These are phyloP conservation scores for Sebastes taczanowskii DNA, from an alignment of 2,797 vertebrate genomes.

Conservation along the genomic window DNA sequence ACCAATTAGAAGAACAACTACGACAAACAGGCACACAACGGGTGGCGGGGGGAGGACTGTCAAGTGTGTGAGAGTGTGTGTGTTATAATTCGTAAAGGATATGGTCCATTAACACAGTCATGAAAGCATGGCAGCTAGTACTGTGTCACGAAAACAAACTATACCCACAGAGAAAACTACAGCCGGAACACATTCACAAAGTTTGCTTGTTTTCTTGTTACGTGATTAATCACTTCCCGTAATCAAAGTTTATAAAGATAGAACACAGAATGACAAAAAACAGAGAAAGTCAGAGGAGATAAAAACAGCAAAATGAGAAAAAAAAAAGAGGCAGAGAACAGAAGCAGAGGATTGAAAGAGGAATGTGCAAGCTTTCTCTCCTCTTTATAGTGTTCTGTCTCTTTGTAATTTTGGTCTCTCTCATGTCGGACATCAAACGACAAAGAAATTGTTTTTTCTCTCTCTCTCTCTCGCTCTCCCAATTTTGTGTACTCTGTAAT, in stretches of 20 bases:
- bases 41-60: background rate
- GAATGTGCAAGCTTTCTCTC: slow-evolving; percentile 74
- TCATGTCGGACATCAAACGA: slow-evolving; percentile 86
- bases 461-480: slow-evolving; percentile 29
- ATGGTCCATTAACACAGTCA: background rate
- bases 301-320: slow-evolving; percentile 38
- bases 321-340: slow-evolving; percentile 51
- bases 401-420: slow-evolving; percentile 88
- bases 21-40: background rate
- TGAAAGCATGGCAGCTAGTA: background rate
- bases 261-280: slow-evolving; percentile 6
- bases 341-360: slow-evolving; percentile 64
- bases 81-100: background rate
- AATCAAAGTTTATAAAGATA: slow-evolving; percentile 32
- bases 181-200: background rate
- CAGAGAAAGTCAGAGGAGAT: slow-evolving; percentile 8
- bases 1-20: slow-evolving; percentile 43
- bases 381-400: slow-evolving; percentile 70
- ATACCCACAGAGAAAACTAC: background rate
- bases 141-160: background rate
- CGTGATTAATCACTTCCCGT: slow-evolving; percentile 27
- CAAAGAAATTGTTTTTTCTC: slow-evolving; percentile 74
- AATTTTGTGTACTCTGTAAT: slow-evolving; percentile 85
- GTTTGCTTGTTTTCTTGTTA: background rate
- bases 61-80: background rate